A percentile compares a stretch with the other conserved stretches of the same genome.
These are phyloP conservation scores for Lasioglossum albipes DNA, from an alignment of 1,140 invertebrate genomes.

Conservation along the genomic window DNA sequence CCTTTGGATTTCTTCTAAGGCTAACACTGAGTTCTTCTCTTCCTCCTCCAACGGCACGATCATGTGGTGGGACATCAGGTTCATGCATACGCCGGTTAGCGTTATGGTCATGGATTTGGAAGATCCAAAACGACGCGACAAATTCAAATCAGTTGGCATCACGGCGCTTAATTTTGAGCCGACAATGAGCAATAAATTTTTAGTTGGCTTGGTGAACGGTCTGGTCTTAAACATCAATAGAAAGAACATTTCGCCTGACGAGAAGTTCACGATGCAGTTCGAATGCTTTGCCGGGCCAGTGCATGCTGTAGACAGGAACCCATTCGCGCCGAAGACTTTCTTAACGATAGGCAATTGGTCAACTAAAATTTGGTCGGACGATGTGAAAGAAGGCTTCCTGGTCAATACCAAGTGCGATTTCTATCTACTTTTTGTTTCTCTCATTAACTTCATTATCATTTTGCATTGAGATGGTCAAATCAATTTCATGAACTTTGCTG, in stretches of 20 bases:
- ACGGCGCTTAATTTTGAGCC: slow-evolving; percentile 92
- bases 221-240: slow-evolving; percentile 89
- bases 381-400: slow-evolving; percentile 91
- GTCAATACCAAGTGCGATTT: slow-evolving; percentile 84
- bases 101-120: slow-evolving; percentile 89
- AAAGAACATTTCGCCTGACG: slow-evolving; percentile 85
- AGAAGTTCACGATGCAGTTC: slow-evolving; percentile 87
- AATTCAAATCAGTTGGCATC: slow-evolving; percentile 86
- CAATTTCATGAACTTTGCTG: not conserved
- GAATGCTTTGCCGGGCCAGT: slow-evolving; percentile 91
- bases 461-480: not conserved
- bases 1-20: slow-evolving; percentile 90
- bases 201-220: slow-evolving; percentile 78
- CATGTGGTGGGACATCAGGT: slow-evolving; percentile 89
- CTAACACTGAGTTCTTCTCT: slow-evolving; percentile 92
- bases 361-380: slow-evolving; percentile 93
- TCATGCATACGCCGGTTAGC: slow-evolving; percentile 89
- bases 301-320: slow-evolving; percentile 89
- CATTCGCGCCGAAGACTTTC: slow-evolving; percentile 92
- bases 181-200: slow-evolving; percentile 88
- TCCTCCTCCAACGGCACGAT: slow-evolving; percentile 92
- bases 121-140: slow-evolving; percentile 82
- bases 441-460: not conserved
- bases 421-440: not conserved
- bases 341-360: slow-evolving; percentile 94